A percentile compares a stretch with the other conserved stretches of the same genome.
phyloP scores from a whole-genome alignment of 2,888 invertebrate genomes.

The Pinctada fucata region DNA sequence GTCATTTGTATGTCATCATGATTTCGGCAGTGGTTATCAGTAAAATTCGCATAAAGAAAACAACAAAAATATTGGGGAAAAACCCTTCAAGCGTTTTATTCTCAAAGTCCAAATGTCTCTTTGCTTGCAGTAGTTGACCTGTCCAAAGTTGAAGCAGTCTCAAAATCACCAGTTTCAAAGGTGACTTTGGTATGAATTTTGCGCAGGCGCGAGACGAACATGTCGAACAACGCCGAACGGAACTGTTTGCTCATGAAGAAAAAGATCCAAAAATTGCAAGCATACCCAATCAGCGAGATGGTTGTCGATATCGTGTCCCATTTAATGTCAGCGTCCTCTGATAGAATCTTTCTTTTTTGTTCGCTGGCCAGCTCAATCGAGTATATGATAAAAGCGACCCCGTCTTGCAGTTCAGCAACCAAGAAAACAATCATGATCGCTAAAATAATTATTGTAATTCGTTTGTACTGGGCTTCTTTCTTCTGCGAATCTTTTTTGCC shows the following conservation, averaged over 20 bases:
- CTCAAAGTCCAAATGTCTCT: neutral
- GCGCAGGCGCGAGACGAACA: neutral
- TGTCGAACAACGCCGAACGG: conserved; percentile 26
- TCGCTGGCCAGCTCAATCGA: conserved; percentile 16
- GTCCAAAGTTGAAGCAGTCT: neutral
- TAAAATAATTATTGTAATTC: conserved; percentile 5
- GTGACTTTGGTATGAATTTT: neutral
- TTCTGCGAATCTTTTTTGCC: neutral
- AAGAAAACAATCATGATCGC: conserved; percentile 24
- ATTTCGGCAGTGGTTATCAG: too few species aligned
- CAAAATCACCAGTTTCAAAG: neutral
- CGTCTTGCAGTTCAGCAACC: conserved; percentile 30
- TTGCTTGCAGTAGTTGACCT: neutral
- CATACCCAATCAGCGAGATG: conserved; percentile 26
- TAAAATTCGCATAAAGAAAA: too few species aligned
- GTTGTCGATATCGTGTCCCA: conserved; percentile 28
- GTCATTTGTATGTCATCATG: too few species aligned
- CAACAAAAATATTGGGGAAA: too few species aligned
- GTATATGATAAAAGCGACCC: conserved; percentile 29
- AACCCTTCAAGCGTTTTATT: too few species aligned
- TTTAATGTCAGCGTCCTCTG: conserved; percentile 20
- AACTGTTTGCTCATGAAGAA: conserved; percentile 36
- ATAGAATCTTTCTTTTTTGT: conserved; percentile 10
- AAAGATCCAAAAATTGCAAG: conserved; percentile 36
- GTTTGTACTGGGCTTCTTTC: conserved; percentile 4